These are phyloP conservation scores for Andrena trimmerana DNA, from an alignment of 2,888 invertebrate species.

Conservation along the genomic window DNA sequence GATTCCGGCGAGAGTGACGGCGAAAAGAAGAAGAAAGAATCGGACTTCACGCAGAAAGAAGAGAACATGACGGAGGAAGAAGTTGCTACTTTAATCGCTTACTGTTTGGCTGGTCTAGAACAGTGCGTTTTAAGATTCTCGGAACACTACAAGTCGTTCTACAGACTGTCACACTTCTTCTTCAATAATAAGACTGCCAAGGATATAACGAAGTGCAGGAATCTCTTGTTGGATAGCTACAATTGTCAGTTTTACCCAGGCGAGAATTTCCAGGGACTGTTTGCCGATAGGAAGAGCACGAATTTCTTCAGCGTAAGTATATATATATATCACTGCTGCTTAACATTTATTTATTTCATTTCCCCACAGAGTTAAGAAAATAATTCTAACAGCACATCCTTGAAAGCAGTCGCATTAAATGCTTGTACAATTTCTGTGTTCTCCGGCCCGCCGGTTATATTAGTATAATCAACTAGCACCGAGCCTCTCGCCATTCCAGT, in stretches of 20 bases:
- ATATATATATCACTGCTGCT: not conserved
- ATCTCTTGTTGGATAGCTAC: constrained; percentile 90
- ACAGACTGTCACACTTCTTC: constrained; percentile 94
- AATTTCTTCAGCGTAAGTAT: constrained; percentile 94
- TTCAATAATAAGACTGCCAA: constrained; percentile 90
- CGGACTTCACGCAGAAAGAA: constrained; percentile 71
- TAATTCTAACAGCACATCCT: constrained; percentile 46
- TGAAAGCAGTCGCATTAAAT: constrained; percentile 53
- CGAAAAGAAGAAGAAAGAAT: constrained; percentile 78
- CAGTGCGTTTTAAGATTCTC: constrained; percentile 94
- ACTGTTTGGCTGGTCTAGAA: constrained; percentile 92
- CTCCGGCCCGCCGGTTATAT: constrained; percentile 43
- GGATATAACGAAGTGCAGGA: constrained; percentile 90
- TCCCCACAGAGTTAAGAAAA: constrained; percentile 27
- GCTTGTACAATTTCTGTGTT: constrained; percentile 70
- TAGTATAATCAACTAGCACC: constrained; percentile 73
- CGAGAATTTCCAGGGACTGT: constrained; percentile 92
- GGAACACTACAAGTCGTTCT: constrained; percentile 97
- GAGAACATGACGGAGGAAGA: constrained; percentile 86
- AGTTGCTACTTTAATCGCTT: constrained; percentile 88
- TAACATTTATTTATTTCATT: not conserved
- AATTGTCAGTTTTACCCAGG: constrained; percentile 87
- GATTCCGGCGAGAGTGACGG: constrained; percentile 86
- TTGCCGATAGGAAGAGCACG: constrained; percentile 92
- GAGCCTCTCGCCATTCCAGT: constrained; percentile 73